Evolutionary conservation across 2,113 vertebrate species (phyloP), one percentile per base, ranked within the genome.

Genomic region (Equus przewalskii): DNA sequence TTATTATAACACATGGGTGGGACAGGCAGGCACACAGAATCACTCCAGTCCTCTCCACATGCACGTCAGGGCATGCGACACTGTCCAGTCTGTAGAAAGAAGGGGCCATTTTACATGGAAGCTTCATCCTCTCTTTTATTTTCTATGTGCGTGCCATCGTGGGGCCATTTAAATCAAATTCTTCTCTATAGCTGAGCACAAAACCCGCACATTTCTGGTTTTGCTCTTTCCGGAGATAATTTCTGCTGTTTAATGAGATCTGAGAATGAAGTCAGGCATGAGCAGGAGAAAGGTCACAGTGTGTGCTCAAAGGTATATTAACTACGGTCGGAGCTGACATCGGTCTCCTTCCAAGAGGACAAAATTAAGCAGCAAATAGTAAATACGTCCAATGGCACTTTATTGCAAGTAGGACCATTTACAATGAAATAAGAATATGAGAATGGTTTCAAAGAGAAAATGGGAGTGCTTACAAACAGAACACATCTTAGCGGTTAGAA

Each of bases 261-360:
- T 98, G 98, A 99, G 98, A 98, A 99, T 99, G 99, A 99, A 99
- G 98, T 98, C 98, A 99, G 98, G 99, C 99, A 98, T 99, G 98
- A 99, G 98, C 98, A 96, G 97, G 98, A 98, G 98, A 99, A 99
- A 99, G 99, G 98, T 99, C 98, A 98, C 98, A 98, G 98, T 98
- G 94, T 98, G 98, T 98, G 98, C 98, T 99, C 98, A 98, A 97
- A 99, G 98, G 98, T 99, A 98, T 98, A 99, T 99, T 99, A 99
- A 99, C 98, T 98, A 98, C 98, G 96, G 96, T 96, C 96, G 98
- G 96, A 97, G 95, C 97, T 96, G 98, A 97, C 98, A 98, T 98
- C 88, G n/a, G 19, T 97, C 26, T 98, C 98, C 96, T 98, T 99
- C 98, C 91, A 98, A 96, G 98, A 98, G 98, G 98, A 99, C 98